phyloP scores from a whole-genome alignment of 1,140 invertebrate genomes.

The Adoxophyes honmai region DNA sequence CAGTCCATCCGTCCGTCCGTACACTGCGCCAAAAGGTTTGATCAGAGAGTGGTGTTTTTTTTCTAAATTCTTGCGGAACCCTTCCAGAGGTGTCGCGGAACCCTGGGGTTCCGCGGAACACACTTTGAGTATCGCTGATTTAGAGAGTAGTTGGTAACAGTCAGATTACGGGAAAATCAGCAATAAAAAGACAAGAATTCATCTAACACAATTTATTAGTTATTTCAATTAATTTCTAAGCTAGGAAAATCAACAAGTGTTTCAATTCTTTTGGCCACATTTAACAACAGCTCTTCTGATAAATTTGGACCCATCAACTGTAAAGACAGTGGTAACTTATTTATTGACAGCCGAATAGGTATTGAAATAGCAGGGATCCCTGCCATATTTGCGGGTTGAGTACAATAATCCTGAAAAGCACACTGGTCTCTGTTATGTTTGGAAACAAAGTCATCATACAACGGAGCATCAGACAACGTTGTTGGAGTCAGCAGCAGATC shows the following conservation, averaged over 20 bases:
- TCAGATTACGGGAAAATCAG: too few relatives aligned
- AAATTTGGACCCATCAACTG: conserved; percentile 94
- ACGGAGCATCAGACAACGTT: conserved; percentile 89
- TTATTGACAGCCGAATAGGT: conserved; percentile 88
- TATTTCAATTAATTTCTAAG: conserved; percentile 20
- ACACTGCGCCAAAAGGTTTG: too few relatives aligned
- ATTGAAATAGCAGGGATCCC: conserved; percentile 95
- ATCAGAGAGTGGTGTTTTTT: too few relatives aligned
- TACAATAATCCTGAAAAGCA: conserved; percentile 95
- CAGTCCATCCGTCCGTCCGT: too few relatives aligned
- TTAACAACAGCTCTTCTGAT: conserved; percentile 87
- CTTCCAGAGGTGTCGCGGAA: too few relatives aligned
- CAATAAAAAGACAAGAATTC: neutral
- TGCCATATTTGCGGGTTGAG: conserved; percentile 96
- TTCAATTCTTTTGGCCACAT: conserved; percentile 92
- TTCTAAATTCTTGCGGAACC: too few relatives aligned
- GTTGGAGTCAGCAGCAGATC: conserved; percentile 95
- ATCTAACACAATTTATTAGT: too few relatives aligned
- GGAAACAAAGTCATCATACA: conserved; percentile 86
- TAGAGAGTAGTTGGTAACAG: too few relatives aligned
- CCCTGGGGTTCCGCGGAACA: too few relatives aligned
- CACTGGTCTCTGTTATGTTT: conserved; percentile 92
- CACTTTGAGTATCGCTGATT: too few relatives aligned
- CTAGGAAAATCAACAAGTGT: conserved; percentile 81
- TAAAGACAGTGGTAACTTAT: conserved; percentile 90